Conservation (phyloP, 1,140 invertebrate species). For the Dryas iulia region DNA sequence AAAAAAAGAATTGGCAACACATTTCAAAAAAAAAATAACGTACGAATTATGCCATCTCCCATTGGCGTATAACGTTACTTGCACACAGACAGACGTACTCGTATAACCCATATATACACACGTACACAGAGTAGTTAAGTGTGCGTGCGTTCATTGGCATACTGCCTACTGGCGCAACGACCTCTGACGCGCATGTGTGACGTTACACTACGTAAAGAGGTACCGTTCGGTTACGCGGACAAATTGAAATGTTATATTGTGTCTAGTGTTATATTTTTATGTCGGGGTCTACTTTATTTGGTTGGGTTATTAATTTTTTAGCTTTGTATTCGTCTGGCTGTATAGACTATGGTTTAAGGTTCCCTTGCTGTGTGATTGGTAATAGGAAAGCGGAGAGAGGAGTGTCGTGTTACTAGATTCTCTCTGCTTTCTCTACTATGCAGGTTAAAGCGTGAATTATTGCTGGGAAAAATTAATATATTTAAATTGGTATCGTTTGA, state of each 20-base stretch:
- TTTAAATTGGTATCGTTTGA: no score
- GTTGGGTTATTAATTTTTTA: background rate
- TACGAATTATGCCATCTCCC: background rate
- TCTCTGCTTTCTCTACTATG: no score
- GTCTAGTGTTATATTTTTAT: background rate
- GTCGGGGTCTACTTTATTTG: background rate
- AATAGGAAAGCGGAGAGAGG: no score
- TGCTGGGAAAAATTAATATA: no score
- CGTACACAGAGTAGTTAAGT: slow-evolving; percentile 37
- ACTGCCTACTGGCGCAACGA: slow-evolving; percentile 77
- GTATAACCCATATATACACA: slow-evolving; percentile 34
- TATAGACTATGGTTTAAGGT: no score
- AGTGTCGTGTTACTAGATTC: no score
- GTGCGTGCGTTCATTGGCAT: slow-evolving; percentile 68
- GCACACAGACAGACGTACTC: background rate
- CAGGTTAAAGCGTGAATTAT: no score
- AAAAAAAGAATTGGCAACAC: slow-evolving; percentile 40
- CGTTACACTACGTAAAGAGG: slow-evolving; percentile 58
- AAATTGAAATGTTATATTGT: slow-evolving; percentile 38
- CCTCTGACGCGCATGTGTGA: slow-evolving; percentile 63
- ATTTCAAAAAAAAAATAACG: background rate
- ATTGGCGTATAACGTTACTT: background rate
- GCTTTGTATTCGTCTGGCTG: no score
- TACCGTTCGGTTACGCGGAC: slow-evolving; percentile 58
- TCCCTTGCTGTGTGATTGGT: no score